Conservation (phyloP, 2,888 invertebrate genomes). For the Heliconius aoede region DNA sequence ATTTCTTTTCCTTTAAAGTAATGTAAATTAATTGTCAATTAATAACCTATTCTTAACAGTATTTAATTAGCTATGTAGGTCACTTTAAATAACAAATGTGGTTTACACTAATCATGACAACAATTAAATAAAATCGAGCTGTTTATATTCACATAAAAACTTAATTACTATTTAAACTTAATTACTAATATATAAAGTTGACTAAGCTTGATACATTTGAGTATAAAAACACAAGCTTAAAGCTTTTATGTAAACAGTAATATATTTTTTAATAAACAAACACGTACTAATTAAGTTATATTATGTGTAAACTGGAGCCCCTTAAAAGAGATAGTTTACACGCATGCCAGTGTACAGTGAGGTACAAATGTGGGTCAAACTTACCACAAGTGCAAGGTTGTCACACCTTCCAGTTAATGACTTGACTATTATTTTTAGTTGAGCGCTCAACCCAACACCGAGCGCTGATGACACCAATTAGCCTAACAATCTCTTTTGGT, state of each 20-base stretch:
- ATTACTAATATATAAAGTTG: slow-evolving; percentile 39
- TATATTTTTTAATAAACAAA: slow-evolving; percentile 59
- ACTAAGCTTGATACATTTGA: slow-evolving; percentile 42
- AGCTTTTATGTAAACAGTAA: slow-evolving; percentile 66
- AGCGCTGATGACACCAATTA: slow-evolving; percentile 43
- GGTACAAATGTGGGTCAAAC: slow-evolving; percentile 61
- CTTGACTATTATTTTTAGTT: slow-evolving; percentile 46
- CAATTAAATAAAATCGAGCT: slow-evolving; percentile 34
- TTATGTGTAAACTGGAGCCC: slow-evolving; percentile 73
- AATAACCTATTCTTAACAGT: slow-evolving; percentile 27
- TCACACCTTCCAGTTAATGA: slow-evolving; percentile 50
- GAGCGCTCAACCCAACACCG: slow-evolving; percentile 35
- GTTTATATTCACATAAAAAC: slow-evolving; percentile 43
- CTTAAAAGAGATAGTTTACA: slow-evolving; percentile 69
- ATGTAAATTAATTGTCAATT: slow-evolving; percentile 26
- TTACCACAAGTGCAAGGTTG: slow-evolving; percentile 59
- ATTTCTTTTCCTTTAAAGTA: slow-evolving; percentile 52
- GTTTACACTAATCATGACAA: slow-evolving; percentile 33
- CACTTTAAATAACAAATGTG: slow-evolving; percentile 29
- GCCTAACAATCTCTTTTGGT: slow-evolving; percentile 43
- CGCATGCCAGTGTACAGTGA: slow-evolving; percentile 64
- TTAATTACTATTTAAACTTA: slow-evolving; percentile 40
- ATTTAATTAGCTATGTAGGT: slow-evolving; percentile 26
- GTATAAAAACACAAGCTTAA: slow-evolving; percentile 48
- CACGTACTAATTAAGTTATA: slow-evolving; percentile 68